Conservation (phyloP, 2,797 vertebrate species). For the Sebastes kiyomatsui region DNA sequence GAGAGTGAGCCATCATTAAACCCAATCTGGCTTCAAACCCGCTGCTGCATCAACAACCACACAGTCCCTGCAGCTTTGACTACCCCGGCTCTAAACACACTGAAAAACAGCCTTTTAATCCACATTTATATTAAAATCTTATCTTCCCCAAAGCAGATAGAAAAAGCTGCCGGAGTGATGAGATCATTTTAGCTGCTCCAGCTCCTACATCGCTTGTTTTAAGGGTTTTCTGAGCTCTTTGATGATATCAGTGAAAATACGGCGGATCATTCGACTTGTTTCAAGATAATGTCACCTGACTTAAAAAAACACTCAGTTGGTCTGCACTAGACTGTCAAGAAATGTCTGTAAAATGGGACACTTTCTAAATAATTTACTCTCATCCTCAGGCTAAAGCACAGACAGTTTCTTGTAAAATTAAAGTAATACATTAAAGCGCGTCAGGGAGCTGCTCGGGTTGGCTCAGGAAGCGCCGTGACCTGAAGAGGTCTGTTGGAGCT, state of each 20-base stretch:
- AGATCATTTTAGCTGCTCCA: slow-evolving; percentile 28
- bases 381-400: background rate
- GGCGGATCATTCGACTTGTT: background rate
- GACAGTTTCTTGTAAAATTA: slow-evolving; percentile 13
- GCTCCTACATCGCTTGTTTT: background rate
- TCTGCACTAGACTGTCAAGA: slow-evolving; percentile 1
- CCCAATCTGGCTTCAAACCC: slow-evolving; percentile 49
- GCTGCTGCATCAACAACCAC: slow-evolving; percentile 23
- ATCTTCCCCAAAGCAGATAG: slow-evolving; percentile 25
- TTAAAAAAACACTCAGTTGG: background rate
- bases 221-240: background rate
- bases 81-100: background rate
- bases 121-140: slow-evolving; percentile 5
- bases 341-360: slow-evolving; percentile 18
- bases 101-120: slow-evolving; percentile 10
- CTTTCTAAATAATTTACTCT: slow-evolving; percentile 29
- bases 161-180: background rate
- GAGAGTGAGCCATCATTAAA: slow-evolving; percentile 55
- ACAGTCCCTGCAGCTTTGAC: background rate
- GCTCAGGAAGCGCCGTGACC: slow-evolving; percentile 13
- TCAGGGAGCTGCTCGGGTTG: slow-evolving; percentile 2
- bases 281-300: slow-evolving; percentile 18
- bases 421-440: slow-evolving; percentile 25
- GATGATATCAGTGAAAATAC: slow-evolving; percentile 38
- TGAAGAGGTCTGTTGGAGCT: background rate